These are phyloP conservation scores for Alviniconcha strummeri DNA, from an alignment of 2,888 invertebrate genomes.

Conservation along the genomic window DNA sequence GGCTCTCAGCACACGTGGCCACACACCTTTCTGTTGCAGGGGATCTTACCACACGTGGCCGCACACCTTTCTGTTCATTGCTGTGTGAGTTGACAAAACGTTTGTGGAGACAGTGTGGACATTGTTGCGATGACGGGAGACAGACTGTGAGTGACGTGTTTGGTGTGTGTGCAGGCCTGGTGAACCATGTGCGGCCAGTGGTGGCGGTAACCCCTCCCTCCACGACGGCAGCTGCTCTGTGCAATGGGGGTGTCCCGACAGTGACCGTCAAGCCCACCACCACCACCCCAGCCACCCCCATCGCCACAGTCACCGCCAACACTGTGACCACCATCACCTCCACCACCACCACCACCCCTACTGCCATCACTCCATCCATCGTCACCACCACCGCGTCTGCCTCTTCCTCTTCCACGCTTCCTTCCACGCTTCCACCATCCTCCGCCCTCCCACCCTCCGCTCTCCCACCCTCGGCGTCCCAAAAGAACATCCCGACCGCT, in stretches of 20 bases:
- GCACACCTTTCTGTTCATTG: no score
- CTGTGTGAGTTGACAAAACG: no score
- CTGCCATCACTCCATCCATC: slow-evolving; percentile 31
- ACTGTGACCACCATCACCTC: slow-evolving; percentile 30
- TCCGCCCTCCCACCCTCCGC: slow-evolving; percentile 28
- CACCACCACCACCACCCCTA: slow-evolving; percentile 34
- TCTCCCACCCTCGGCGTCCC: slow-evolving; percentile 28
- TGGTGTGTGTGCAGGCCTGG: slow-evolving; percentile 24
- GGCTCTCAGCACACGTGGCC: no score
- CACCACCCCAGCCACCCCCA: slow-evolving; percentile 78
- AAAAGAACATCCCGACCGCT: slow-evolving; percentile 37
- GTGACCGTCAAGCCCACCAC: slow-evolving; percentile 73
- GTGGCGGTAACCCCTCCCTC: slow-evolving; percentile 63
- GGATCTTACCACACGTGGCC: no score
- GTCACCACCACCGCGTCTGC: slow-evolving; percentile 30
- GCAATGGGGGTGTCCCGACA: slow-evolving; percentile 41
- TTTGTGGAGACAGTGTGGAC: no score
- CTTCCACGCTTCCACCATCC: slow-evolving; percentile 24
- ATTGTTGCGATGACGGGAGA: no score
- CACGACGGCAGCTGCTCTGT: slow-evolving; percentile 71
- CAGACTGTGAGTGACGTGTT: no score
- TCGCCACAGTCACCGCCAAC: slow-evolving; percentile 18
- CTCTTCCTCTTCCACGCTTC: slow-evolving; percentile 13
- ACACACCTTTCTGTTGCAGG: no score
- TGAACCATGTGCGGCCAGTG: slow-evolving; percentile 34